A percentile compares a stretch with the other conserved stretches of the same genome.
Evolutionary conservation across 2,797 vertebrate species (phyloP).

Genomic region (Coregonus ussuriensis): DNA sequence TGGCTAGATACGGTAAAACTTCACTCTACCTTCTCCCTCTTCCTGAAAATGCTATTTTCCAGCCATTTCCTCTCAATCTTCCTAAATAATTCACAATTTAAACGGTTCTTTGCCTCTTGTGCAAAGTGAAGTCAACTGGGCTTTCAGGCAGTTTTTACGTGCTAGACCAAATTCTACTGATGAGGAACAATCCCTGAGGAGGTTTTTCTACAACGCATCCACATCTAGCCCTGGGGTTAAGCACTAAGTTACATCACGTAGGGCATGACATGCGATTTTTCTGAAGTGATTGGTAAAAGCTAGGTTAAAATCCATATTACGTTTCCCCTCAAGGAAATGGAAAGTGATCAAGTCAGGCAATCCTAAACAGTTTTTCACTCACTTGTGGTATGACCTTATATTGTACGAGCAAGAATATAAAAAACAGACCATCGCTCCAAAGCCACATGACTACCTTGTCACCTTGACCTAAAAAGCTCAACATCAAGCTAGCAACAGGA

Average conservation of each 20-base stretch:
- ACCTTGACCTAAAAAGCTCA: constrained; percentile 45
- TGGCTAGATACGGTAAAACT: constrained; percentile 56
- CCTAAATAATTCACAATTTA: constrained; percentile 65
- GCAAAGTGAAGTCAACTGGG: constrained; percentile 69
- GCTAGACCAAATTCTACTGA: constrained; percentile 66
- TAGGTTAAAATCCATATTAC: neutral
- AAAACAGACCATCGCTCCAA: constrained; percentile 31
- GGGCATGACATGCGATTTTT: constrained; percentile 71
- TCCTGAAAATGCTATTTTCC: constrained; percentile 52
- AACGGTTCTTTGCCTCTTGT: constrained; percentile 64
- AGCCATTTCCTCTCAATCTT: constrained; percentile 53
- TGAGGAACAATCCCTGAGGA: constrained; percentile 75
- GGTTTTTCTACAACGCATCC: constrained; percentile 68
- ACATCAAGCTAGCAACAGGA: constrained; percentile 47
- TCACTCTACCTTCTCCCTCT: constrained; percentile 47
- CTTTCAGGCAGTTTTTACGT: constrained; percentile 66
- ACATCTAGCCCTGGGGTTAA: constrained; percentile 73
- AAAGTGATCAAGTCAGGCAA: constrained; percentile 38
- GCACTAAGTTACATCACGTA: constrained; percentile 75
- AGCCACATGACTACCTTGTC: constrained; percentile 42
- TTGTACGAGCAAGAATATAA: neutral
- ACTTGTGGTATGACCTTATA: constrained; percentile 41
- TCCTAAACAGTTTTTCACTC: constrained; percentile 25
- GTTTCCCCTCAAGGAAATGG: constrained; percentile 1
- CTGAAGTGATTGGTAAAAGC: constrained; percentile 66